Evolutionary conservation across 2,113 vertebrate species (phyloP).

Genomic region (Sylvietta virens): DNA sequence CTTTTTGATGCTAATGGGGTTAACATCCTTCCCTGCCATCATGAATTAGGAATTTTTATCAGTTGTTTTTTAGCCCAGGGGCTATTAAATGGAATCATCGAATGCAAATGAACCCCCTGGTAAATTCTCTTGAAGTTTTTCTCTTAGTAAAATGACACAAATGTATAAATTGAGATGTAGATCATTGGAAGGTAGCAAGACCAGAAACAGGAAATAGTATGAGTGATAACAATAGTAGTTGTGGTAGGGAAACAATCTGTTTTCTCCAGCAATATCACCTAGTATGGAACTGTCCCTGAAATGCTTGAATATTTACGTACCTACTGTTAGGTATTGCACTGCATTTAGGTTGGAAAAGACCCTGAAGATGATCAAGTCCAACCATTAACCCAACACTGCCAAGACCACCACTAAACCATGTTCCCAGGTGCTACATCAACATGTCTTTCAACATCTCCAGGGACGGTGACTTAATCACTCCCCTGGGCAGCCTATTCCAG

Average conservation of each 20-base stretch:
- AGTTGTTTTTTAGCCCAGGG: not conserved
- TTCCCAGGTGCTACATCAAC: not conserved
- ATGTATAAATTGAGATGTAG: not conserved
- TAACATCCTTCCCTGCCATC: conserved; percentile 27
- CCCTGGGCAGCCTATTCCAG: not conserved
- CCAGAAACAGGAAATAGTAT: not conserved
- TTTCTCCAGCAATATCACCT: not conserved
- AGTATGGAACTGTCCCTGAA: not conserved
- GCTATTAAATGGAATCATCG: conserved; percentile 19
- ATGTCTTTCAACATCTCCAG: not conserved
- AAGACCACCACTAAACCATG: not conserved
- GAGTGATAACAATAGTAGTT: not conserved
- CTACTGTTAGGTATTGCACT: not conserved
- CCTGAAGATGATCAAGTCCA: not conserved
- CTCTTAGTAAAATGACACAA: not conserved
- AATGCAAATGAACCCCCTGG: not conserved
- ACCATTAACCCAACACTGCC: not conserved
- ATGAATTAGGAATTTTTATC: conserved; percentile 12
- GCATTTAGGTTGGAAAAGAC: not conserved
- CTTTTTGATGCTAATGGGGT: conserved; percentile 39
- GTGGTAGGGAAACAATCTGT: not conserved
- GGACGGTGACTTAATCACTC: not conserved
- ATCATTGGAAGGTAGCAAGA: not conserved
- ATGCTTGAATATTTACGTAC: not conserved
- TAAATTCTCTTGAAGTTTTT: not conserved